A percentile compares a stretch with the other conserved stretches of the same genome.
phyloP scores from a whole-genome alignment of 2,888 invertebrate species.

The Chrysopilus asiliformis region DNA sequence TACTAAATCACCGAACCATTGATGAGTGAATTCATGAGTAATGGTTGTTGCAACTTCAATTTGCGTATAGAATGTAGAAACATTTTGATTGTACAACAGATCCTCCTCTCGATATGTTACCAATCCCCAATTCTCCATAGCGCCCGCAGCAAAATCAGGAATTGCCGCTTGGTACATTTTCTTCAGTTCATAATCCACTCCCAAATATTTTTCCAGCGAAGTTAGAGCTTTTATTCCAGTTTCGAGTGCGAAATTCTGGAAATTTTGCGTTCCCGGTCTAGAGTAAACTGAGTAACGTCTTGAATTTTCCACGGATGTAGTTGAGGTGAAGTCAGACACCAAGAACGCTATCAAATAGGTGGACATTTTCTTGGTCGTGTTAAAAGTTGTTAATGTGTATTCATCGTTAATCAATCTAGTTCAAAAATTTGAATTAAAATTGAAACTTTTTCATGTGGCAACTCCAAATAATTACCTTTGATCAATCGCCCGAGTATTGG shows the following conservation, averaged over 20 bases:
- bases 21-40: slow-evolving; percentile 50
- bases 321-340: slow-evolving; percentile 43
- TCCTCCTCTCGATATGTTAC: slow-evolving; percentile 44
- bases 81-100: slow-evolving; percentile 24
- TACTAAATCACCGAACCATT: slow-evolving; percentile 70
- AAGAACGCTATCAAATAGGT: slow-evolving; percentile 70
- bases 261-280: slow-evolving; percentile 23
- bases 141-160: slow-evolving; percentile 69
- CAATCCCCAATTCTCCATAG: slow-evolving; percentile 93
- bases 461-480: slow-evolving; percentile 1
- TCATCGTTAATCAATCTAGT: slow-evolving; percentile 1
- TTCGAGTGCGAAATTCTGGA: slow-evolving; percentile 54
- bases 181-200: slow-evolving; percentile 56
- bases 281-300: slow-evolving; percentile 27
- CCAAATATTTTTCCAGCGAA: slow-evolving; percentile 56
- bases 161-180: slow-evolving; percentile 83
- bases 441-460: neutral
- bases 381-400: slow-evolving; percentile 21
- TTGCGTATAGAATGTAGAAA: slow-evolving; percentile 24
- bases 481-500: slow-evolving; percentile 37
- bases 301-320: slow-evolving; percentile 18
- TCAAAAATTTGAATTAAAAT: neutral
- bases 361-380: slow-evolving; percentile 50
- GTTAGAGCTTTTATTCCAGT: slow-evolving; percentile 57
- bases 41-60: slow-evolving; percentile 40